These are phyloP conservation scores for Asbolus verrucosus DNA, from an alignment of 1,140 invertebrate species.

Conservation along the genomic window DNA sequence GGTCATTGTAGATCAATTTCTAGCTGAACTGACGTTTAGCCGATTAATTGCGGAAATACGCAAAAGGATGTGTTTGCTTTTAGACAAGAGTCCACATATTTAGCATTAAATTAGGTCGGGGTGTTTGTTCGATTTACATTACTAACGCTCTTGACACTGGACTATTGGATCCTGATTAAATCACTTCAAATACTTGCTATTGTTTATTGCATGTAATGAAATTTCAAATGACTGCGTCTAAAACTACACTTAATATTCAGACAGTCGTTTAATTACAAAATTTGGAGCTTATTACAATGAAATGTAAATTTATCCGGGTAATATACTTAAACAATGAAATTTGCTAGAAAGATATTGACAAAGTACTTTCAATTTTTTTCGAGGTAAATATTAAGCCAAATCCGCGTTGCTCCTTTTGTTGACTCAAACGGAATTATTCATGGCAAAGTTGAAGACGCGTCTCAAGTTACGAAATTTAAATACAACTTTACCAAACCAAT, in stretches of 20 bases:
- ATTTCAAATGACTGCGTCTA: too few relatives aligned
- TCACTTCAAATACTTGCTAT: background rate
- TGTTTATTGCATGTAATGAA: too few relatives aligned
- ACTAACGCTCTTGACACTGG: background rate
- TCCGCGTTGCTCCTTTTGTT: slow-evolving; percentile 34
- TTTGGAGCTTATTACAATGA: too few relatives aligned
- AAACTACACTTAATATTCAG: too few relatives aligned
- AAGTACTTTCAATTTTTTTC: slow-evolving; percentile 2
- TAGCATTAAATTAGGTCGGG: slow-evolving; percentile 29
- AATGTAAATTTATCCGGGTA: too few relatives aligned
- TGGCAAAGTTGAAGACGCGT: background rate
- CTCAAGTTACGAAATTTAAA: slow-evolving; percentile 24
- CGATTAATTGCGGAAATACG: slow-evolving; percentile 44
- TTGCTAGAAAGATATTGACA: background rate
- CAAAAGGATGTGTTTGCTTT: slow-evolving; percentile 37
- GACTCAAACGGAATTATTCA: slow-evolving; percentile 25
- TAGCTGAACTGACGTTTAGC: slow-evolving; percentile 32
- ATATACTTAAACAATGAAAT: too few relatives aligned
- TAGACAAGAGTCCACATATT: slow-evolving; percentile 18
- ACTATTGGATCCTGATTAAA: background rate
- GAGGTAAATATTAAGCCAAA: slow-evolving; percentile 21
- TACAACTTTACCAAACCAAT: slow-evolving; percentile 15
- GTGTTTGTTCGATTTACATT: slow-evolving; percentile 12
- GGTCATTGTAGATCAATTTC: slow-evolving; percentile 32
- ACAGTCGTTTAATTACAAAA: too few relatives aligned